Percentiles rank a stretch among this genome's conserved stretches.
phyloP scores from a whole-genome alignment of 2,888 invertebrate species.

The Acleris laterana region DNA sequence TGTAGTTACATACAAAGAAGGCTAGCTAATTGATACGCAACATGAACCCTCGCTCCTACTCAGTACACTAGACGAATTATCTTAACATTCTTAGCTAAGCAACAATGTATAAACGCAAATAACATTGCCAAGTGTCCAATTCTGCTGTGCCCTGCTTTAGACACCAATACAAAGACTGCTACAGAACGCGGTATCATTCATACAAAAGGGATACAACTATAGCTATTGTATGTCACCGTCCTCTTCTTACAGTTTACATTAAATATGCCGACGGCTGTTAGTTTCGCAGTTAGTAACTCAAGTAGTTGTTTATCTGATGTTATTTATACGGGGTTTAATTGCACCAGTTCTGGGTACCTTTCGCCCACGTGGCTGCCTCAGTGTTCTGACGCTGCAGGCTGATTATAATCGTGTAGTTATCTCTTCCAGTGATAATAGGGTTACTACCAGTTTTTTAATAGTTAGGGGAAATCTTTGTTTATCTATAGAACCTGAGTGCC shows the following conservation, averaged over 20 bases:
- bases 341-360: slow-evolving; percentile 55
- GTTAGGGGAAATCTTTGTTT: too few relatives aligned
- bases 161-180: background rate
- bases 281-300: slow-evolving; percentile 15
- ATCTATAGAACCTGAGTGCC: too few relatives aligned
- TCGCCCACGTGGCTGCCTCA: slow-evolving; percentile 57
- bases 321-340: slow-evolving; percentile 46
- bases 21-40: too few relatives aligned
- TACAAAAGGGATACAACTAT: background rate
- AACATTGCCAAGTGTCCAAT: background rate
- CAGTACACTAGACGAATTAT: too few relatives aligned
- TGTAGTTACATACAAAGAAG: too few relatives aligned
- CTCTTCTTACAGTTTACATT: background rate
- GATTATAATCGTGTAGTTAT: slow-evolving; percentile 4
- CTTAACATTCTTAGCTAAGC: background rate
- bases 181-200: background rate
- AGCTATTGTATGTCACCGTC: background rate
- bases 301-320: slow-evolving; percentile 35
- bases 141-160: background rate
- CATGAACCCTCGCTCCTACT: too few relatives aligned
- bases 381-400: slow-evolving; percentile 39
- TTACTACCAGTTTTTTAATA: background rate
- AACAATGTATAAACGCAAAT: background rate
- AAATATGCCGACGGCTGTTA: slow-evolving; percentile 1
- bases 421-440: slow-evolving; percentile 2